These are phyloP conservation scores for Noturus placidus DNA, from an alignment of 2,113 vertebrate species.

Conservation along the genomic window DNA sequence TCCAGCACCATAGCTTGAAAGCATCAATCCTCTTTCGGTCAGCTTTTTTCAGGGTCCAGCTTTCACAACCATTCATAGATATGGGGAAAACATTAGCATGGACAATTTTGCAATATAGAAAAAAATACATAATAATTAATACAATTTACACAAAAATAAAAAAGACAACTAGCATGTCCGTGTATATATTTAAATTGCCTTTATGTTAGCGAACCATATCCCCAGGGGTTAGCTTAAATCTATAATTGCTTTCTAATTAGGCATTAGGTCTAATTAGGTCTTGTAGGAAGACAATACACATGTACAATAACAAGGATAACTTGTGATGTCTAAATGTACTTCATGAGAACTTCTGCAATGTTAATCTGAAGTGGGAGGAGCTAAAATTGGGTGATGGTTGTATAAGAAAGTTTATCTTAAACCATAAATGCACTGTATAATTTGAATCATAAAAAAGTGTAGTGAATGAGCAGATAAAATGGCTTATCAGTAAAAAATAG, in stretches of 20 bases:
- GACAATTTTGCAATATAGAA: no score
- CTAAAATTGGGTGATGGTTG: background rate
- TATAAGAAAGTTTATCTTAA: no score
- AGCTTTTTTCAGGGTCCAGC: no score
- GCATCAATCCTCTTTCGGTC: no score
- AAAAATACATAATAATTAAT: background rate
- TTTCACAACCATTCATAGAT: no score
- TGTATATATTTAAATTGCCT: background rate
- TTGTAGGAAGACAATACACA: background rate
- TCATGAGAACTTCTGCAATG: background rate
- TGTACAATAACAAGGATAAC: background rate
- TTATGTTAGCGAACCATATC: background rate
- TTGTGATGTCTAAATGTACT: background rate
- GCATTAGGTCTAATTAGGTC: background rate
- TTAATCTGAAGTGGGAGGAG: background rate
- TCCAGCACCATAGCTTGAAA: no score
- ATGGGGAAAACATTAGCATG: no score
- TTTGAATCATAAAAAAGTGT: background rate
- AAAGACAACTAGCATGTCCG: background rate
- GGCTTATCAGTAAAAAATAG: background rate
- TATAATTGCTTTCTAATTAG: background rate
- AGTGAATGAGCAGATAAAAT: background rate
- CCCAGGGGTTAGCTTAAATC: constrained; percentile 9
- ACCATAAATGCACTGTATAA: background rate
- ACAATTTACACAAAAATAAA: background rate